Conservation (phyloP, 2,113 vertebrate genomes). For the Gopherus flavomarginatus region DNA sequence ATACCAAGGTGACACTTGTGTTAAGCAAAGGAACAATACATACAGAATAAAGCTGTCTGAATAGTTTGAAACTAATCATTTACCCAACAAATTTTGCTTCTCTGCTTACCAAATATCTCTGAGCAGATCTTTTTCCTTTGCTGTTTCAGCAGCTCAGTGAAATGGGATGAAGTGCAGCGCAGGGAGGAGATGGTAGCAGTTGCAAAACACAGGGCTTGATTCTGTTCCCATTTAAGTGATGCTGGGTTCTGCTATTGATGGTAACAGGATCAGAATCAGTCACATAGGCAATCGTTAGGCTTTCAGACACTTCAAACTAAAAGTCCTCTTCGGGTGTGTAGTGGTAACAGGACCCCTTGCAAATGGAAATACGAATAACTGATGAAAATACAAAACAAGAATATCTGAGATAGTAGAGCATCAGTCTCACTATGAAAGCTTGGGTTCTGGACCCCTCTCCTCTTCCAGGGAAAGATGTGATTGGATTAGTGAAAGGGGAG, state of each 20-base stretch:
- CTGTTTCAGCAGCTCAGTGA: neutral
- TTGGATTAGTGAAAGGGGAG: constrained; percentile 1
- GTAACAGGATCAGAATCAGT: neutral
- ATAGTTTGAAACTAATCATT: constrained; percentile 22
- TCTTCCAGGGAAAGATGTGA: neutral
- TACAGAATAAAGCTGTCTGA: neutral
- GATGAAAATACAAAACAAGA: neutral
- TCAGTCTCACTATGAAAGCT: neutral
- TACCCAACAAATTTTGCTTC: neutral
- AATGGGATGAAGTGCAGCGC: neutral
- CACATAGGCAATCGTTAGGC: neutral
- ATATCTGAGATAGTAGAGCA: neutral
- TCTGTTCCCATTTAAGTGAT: neutral
- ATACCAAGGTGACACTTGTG: neutral
- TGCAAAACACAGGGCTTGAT: neutral
- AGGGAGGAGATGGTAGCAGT: neutral
- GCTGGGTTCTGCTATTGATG: neutral
- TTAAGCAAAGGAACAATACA: neutral
- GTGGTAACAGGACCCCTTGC: neutral
- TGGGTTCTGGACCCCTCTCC: neutral
- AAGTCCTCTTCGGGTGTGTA: neutral
- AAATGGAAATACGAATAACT: neutral
- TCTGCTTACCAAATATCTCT: neutral
- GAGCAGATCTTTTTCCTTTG: neutral
- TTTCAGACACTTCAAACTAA: neutral